Conservation (phyloP, 2,113 vertebrate genomes). For the Propithecus coquereli region DNA sequence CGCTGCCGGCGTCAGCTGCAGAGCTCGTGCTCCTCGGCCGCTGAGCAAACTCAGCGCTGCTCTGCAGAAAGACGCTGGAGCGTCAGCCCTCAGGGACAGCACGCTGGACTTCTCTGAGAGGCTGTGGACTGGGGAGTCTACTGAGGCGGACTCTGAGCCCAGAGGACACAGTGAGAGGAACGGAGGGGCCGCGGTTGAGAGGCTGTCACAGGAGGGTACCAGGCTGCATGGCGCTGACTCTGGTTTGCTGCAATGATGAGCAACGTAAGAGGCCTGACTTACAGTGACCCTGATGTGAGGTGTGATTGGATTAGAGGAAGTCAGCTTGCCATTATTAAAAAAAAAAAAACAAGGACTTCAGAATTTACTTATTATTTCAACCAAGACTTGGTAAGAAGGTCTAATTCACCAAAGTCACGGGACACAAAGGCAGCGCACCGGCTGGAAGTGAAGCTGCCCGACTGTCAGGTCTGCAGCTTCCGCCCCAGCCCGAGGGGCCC, state of each 20-base stretch:
- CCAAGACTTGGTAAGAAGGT: not conserved
- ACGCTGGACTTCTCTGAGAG: not conserved
- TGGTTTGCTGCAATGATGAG: not conserved
- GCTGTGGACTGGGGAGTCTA: accelerated
- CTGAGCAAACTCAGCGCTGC: accelerated
- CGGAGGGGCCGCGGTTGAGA: too few species aligned
- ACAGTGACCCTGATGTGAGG: not conserved
- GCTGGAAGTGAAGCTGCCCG: not conserved
- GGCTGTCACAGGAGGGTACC: too few species aligned
- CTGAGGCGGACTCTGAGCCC: not conserved
- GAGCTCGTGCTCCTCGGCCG: too few species aligned
- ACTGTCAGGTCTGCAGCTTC: too few species aligned
- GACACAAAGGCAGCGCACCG: not conserved
- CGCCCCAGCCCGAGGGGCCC: too few species aligned
- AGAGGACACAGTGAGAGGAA: accelerated
- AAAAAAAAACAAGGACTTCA: not conserved
- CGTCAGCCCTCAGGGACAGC: not conserved
- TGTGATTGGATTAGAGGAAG: not conserved
- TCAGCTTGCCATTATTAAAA: not conserved
- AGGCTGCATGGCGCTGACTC: accelerated
- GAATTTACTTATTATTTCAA: not conserved
- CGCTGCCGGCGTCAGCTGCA: accelerated
- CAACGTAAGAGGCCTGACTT: not conserved
- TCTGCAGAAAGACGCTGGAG: accelerated
- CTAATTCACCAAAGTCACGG: not conserved